Evolutionary conservation across 2,113 vertebrate species (phyloP).

Genomic region (Epinephelus moara): DNA sequence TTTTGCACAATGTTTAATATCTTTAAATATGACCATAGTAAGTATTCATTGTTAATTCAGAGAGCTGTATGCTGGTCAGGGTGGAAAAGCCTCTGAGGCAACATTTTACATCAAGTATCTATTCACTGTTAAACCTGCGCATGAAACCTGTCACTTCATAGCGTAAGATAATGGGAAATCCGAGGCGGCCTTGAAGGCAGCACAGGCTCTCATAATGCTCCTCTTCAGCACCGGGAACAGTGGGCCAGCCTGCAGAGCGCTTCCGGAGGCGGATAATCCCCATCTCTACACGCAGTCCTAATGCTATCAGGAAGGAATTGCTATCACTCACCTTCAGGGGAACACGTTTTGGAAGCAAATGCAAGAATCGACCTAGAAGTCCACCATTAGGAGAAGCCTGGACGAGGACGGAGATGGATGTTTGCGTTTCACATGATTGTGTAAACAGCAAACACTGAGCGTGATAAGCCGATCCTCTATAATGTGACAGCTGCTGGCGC

Average conservation of each 20-base stretch:
- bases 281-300: conserved; percentile 57
- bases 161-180: neutral
- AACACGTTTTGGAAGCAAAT: conserved; percentile 35
- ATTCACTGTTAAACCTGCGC: too few species aligned
- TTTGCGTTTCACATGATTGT: neutral
- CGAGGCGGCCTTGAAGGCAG: conserved; percentile 56
- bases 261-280: conserved; percentile 80
- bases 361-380: conserved; percentile 2
- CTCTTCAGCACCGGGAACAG: conserved; percentile 51
- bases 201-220: conserved; percentile 48
- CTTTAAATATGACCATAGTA: too few species aligned
- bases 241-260: conserved; percentile 59
- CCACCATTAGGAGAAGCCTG: neutral
- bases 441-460: conserved; percentile 20
- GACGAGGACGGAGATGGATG: conserved; percentile 40
- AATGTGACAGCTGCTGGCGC: conserved; percentile 73
- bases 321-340: conserved; percentile 22
- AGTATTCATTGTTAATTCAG: too few species aligned
- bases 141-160: too few species aligned
- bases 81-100: too few species aligned
- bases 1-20: too few species aligned
- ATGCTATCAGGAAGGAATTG: conserved; percentile 63
- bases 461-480: conserved; percentile 20
- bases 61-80: too few species aligned
- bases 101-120: too few species aligned